Percentiles rank a stretch among this genome's conserved stretches.
Conservation (phyloP, 2,797 vertebrate species). For the Pygocentrus nattereri region DNA sequence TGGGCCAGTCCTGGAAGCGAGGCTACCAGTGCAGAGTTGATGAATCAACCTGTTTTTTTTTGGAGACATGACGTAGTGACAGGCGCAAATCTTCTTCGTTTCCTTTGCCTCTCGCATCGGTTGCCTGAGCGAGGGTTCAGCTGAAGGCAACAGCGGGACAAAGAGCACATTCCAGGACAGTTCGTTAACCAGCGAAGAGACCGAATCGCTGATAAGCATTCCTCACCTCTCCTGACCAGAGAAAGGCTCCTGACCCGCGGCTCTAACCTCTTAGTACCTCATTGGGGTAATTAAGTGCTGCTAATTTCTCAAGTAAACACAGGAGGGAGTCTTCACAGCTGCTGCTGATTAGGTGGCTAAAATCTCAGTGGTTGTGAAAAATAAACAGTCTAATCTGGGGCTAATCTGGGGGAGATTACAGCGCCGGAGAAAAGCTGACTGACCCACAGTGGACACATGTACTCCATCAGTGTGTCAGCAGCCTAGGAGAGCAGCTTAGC, state of each 20-base stretch:
- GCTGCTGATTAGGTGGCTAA: constrained; percentile 59
- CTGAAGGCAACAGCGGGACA: constrained; percentile 2
- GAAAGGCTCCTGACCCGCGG: constrained; percentile 42
- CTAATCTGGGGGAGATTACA: constrained; percentile 61
- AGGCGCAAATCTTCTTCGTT: background rate
- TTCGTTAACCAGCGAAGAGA: constrained; percentile 28
- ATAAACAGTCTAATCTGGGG: constrained; percentile 62
- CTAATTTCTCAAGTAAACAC: constrained; percentile 62
- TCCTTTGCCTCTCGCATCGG: background rate
- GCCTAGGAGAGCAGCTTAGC: background rate
- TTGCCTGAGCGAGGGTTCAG: background rate
- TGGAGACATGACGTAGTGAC: constrained; percentile 10
- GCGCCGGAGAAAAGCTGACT: constrained; percentile 24
- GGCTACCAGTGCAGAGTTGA: background rate
- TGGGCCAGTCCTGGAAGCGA: constrained; percentile 4
- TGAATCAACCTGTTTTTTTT: background rate
- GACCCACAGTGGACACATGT: constrained; percentile 40
- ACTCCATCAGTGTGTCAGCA: constrained; percentile 50
- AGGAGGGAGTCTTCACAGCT: constrained; percentile 52
- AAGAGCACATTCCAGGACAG: constrained; percentile 32
- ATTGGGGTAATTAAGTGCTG: constrained; percentile 56
- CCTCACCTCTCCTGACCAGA: constrained; percentile 26
- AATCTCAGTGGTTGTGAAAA: constrained; percentile 59
- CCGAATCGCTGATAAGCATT: constrained; percentile 26
- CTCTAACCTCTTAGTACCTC: constrained; percentile 52